Conservation (phyloP, 2,797 vertebrate genomes). For the Chelidonichthys spinosus region DNA sequence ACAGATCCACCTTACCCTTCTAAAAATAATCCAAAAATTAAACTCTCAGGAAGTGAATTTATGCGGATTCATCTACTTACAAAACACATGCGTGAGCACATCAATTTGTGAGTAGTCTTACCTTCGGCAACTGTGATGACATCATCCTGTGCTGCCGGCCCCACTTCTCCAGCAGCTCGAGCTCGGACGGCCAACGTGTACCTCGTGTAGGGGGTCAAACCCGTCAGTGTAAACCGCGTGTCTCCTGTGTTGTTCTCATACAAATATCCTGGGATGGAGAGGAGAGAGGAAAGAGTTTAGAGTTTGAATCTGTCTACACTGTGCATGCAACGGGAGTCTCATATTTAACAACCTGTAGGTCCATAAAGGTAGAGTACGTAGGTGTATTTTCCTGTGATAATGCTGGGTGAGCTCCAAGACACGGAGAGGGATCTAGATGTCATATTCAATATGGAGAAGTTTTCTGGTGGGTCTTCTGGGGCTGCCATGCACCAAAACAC, state of each 20-base stretch:
- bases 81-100: not conserved
- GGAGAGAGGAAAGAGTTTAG: not conserved
- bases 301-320: not conserved
- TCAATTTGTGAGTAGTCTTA: conserved; percentile 63
- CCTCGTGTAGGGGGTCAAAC: conserved; percentile 89
- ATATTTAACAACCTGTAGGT: conserved; percentile 85
- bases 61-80: not conserved
- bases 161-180: conserved; percentile 90
- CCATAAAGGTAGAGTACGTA: conserved; percentile 91
- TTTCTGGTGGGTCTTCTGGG: conserved; percentile 93
- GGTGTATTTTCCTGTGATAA: conserved; percentile 91
- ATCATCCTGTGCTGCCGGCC: conserved; percentile 86
- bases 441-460: conserved; percentile 84
- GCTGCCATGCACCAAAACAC: conserved; percentile 78
- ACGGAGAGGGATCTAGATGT: conserved; percentile 89
- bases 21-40: not conserved
- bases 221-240: conserved; percentile 85
- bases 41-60: not conserved
- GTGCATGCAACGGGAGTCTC: not conserved
- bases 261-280: conserved; percentile 82
- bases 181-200: conserved; percentile 86
- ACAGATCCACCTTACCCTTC: not conserved
- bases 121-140: conserved; percentile 91
- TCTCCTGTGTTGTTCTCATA: conserved; percentile 92
- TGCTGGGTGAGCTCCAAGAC: conserved; percentile 89